Percentiles rank a stretch among this genome's conserved stretches.
Evolutionary conservation across 2,888 invertebrate genomes (phyloP).

Genomic region (Chalcis sispes): DNA sequence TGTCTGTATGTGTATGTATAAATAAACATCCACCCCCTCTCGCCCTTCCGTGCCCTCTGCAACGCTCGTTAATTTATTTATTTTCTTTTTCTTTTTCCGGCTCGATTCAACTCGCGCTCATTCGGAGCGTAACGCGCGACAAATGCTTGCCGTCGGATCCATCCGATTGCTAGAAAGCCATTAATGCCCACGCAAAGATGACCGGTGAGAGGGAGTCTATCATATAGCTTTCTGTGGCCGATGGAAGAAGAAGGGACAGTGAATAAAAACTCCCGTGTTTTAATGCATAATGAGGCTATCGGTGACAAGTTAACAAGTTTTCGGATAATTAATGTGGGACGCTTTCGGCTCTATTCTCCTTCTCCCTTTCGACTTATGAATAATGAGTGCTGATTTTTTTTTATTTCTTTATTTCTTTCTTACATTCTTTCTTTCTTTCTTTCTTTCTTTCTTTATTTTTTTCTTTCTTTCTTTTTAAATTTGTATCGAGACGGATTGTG

Average conservation of each 20-base stretch:
- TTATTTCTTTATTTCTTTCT: slow-evolving; percentile 8
- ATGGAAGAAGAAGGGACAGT: neutral
- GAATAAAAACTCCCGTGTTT: neutral
- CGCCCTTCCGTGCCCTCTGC: too few relatives aligned
- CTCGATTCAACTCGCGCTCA: too few relatives aligned
- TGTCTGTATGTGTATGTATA: too few relatives aligned
- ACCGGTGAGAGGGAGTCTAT: too few relatives aligned
- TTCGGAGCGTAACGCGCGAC: neutral
- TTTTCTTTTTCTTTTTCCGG: too few relatives aligned
- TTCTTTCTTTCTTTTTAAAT: neutral
- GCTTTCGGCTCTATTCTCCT: neutral
- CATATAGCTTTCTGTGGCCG: neutral
- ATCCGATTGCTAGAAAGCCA: neutral
- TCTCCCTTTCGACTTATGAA: neutral
- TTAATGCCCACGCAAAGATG: slow-evolving; percentile 7
- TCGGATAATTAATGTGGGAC: slow-evolving; percentile 33
- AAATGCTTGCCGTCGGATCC: neutral
- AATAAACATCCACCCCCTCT: too few relatives aligned
- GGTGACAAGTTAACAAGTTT: slow-evolving; percentile 26
- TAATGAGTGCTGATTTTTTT: slow-evolving; percentile 5
- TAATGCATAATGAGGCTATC: slow-evolving; percentile 21
- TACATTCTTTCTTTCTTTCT: neutral
- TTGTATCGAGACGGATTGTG: neutral
- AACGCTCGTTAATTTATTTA: slow-evolving; percentile 21
- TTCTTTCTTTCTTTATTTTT: neutral